Percentiles rank a stretch among this genome's conserved stretches.
phyloP scores from a whole-genome alignment of 2,888 invertebrate genomes.

The Drosophila sordidapex region DNA sequence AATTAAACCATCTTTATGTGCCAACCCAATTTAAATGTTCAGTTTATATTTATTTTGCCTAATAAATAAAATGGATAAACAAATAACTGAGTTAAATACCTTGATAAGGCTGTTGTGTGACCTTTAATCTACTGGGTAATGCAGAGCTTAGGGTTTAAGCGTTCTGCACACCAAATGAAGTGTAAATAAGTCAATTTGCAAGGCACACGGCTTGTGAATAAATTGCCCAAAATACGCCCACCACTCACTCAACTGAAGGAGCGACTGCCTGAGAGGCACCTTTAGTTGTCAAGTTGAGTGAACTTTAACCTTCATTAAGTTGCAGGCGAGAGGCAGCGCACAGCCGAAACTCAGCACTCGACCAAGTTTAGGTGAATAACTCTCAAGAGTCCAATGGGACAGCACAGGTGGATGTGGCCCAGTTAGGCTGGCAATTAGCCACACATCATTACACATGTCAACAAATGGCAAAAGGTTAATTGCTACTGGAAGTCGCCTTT shows the following conservation, averaged over 20 bases:
- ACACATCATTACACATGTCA: conserved; percentile 77
- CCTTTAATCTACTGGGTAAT: conserved; percentile 8
- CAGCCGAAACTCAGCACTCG: background rate
- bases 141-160: conserved; percentile 23
- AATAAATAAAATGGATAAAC: background rate
- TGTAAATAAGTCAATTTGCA: conserved; percentile 60
- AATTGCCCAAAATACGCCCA: conserved; percentile 30
- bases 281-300: conserved; percentile 26
- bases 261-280: conserved; percentile 5
- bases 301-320: conserved; percentile 60
- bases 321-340: conserved; percentile 27
- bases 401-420: conserved; percentile 24
- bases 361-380: conserved; percentile 28
- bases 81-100: background rate
- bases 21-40: background rate
- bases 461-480: conserved; percentile 77
- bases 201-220: conserved; percentile 40
- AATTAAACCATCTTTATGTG: background rate
- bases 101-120: background rate
- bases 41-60: background rate
- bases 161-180: conserved; percentile 45
- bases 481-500: conserved; percentile 49
- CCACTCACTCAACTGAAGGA: background rate
- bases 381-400: conserved; percentile 32
- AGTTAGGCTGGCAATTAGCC: conserved; percentile 66